These are phyloP conservation scores for Gracilinanus agilis DNA, from an alignment of 2,113 vertebrate genomes.

Conservation along the genomic window DNA sequence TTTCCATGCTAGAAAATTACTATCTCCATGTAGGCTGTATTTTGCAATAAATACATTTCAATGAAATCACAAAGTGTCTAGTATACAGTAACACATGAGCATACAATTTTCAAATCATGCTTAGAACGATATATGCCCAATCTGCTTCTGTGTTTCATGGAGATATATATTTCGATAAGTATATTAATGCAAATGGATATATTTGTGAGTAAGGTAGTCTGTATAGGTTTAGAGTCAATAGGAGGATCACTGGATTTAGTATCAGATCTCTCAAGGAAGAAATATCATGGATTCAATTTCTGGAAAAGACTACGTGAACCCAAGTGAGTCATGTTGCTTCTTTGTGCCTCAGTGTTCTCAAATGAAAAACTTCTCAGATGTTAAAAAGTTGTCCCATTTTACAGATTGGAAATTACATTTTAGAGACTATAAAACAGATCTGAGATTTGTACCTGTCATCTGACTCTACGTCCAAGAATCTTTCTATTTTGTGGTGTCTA, in stretches of 20 bases:
- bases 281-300: not conserved
- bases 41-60: not conserved
- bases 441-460: not conserved
- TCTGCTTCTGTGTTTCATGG: not conserved
- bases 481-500: not conserved
- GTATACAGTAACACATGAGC: not conserved
- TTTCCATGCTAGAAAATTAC: not conserved
- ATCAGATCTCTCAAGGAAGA: not conserved
- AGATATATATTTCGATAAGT: not conserved
- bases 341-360: not conserved
- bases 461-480: not conserved
- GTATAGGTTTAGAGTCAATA: not conserved
- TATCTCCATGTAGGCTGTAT: not conserved
- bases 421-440: not conserved
- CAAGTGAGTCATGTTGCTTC: not conserved
- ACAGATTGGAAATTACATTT: not conserved
- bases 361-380: too few relatives aligned
- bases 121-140: not conserved
- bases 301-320: not conserved
- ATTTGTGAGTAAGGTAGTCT: not conserved
- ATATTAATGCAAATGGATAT: not conserved
- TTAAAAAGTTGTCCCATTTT: not conserved
- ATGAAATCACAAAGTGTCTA: not conserved
- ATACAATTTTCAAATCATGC: not conserved
- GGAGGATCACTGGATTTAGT: not conserved